Evolutionary conservation across 2,888 invertebrate genomes (phyloP).

Genomic region (Drosophila mercatorum): DNA sequence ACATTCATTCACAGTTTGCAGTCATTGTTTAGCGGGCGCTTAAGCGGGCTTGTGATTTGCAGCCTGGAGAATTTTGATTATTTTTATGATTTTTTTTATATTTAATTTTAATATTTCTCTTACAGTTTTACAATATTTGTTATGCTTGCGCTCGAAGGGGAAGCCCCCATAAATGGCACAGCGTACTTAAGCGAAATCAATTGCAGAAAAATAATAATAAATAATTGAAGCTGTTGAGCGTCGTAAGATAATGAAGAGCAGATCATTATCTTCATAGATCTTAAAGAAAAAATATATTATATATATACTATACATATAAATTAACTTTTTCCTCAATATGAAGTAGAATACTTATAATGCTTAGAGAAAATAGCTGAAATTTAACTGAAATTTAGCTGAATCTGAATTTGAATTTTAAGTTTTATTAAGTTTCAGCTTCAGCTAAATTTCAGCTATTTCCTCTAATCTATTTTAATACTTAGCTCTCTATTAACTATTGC

Average conservation of each 20-base stretch:
- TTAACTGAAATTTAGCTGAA: too few species aligned
- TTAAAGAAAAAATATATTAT: too few species aligned
- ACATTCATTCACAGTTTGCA: constrained; percentile 21
- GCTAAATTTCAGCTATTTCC: neutral
- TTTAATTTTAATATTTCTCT: neutral
- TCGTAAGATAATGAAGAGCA: too few species aligned
- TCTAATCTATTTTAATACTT: neutral
- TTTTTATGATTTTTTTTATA: constrained; percentile 1
- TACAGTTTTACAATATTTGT: neutral
- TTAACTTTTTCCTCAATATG: too few species aligned
- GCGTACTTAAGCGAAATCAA: neutral
- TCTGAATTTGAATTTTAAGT: too few species aligned
- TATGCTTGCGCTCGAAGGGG: neutral
- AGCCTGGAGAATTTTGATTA: neutral
- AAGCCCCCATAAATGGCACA: neutral
- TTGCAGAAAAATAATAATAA: neutral
- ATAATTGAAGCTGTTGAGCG: too few species aligned
- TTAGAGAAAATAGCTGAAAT: too few species aligned
- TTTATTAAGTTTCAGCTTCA: too few species aligned
- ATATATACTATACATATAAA: too few species aligned
- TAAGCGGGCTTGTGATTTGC: constrained; percentile 8
- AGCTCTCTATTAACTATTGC: neutral
- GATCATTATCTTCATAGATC: too few species aligned
- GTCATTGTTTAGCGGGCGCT: constrained; percentile 4
- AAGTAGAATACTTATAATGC: too few species aligned